Conservation (phyloP, 2,888 invertebrate genomes). For the Cryptophagus acutangulus region DNA sequence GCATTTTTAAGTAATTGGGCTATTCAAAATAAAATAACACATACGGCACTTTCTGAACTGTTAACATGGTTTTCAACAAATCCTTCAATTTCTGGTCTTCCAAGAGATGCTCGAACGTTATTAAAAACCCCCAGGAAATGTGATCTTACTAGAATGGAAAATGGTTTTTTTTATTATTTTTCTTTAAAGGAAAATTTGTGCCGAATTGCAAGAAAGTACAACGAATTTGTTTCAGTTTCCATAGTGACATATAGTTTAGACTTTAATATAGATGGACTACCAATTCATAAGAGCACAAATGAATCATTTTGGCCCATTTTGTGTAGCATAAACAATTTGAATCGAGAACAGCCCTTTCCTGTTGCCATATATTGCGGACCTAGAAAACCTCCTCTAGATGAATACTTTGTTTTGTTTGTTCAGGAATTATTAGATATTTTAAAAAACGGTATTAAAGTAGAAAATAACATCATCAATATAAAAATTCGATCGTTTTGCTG, state of each 20-base stretch:
- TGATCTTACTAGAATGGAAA: conserved; percentile 3
- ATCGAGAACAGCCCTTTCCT: background rate
- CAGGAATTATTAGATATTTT: conserved; percentile 15
- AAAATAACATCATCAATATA: conserved; percentile 9
- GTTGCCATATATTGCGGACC: conserved; percentile 11
- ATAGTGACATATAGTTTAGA: too few relatives aligned
- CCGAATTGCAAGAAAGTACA: conserved; percentile 8
- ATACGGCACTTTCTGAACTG: conserved; percentile 11
- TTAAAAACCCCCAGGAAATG: conserved; percentile 14
- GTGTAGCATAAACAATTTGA: conserved; percentile 4
- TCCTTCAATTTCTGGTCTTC: conserved; percentile 13
- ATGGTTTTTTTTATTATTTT: conserved; percentile 15
- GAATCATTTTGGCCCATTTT: conserved; percentile 14
- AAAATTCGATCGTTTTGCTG: conserved; percentile 4
- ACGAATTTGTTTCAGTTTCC: too few relatives aligned
- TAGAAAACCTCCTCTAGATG: background rate
- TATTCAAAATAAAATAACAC: conserved; percentile 13
- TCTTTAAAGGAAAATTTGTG: conserved; percentile 10
- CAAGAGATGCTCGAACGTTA: conserved; percentile 16
- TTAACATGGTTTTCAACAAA: conserved; percentile 14
- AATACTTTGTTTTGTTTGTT: background rate
- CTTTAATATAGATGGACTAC: conserved; percentile 19
- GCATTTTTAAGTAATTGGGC: conserved; percentile 15
- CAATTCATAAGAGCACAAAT: conserved; percentile 18
- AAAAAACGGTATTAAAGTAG: conserved; percentile 14